Base-by-base conservation (phyloP, 1,140 invertebrate genomes). In the Drosophila sucinea region DNA sequence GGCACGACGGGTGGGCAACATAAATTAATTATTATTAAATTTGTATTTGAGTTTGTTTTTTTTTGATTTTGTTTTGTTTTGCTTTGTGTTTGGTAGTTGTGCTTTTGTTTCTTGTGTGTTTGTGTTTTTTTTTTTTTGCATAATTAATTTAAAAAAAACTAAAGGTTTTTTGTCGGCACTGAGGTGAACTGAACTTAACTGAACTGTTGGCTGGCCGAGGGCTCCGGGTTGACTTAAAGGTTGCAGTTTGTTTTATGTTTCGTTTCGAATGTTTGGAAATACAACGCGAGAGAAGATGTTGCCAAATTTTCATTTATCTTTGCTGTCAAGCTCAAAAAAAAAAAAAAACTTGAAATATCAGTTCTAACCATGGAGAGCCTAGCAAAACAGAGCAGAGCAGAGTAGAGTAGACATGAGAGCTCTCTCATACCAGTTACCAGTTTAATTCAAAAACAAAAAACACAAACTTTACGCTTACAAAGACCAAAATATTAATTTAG, bases 11-110 rank as follows among this genome's bases (percentile, higher is more conserved):
- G 69, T 67, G 87, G 69, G 69, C 79, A 78, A 87, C 79, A 89
- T 87, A 83, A 87, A 89, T 87, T 87, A 89, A 83, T 86, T 80
- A 79, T 75, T 79, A 72, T 86, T 76, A 67, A 68, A 78, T 74
- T 17, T 74, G 74, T 77, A 77, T 77, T 54, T 72, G 56, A 75
- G 57, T 79, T 57, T 44, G 65, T 79, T 77, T 79, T 38, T 79
- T 77, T 55, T 61, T 41, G 25, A 61, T 71, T 60, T 58, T 60
- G 30, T 38, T 61, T 57, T 67, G 10, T 65, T 51, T 40, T 61
- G 27, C 4, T 67, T 40, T 44, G 29, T 44, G 25, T 7, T 62
- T 63, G 17, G 35, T 51, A n/a, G 8, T 10, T 30, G 25, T 54
- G 29, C 41, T 64, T 79, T 57, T 44, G 62, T 79, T 77, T 79